Base-by-base conservation (phyloP, 2,888 invertebrate species). In the Cinara cedri region DNA sequence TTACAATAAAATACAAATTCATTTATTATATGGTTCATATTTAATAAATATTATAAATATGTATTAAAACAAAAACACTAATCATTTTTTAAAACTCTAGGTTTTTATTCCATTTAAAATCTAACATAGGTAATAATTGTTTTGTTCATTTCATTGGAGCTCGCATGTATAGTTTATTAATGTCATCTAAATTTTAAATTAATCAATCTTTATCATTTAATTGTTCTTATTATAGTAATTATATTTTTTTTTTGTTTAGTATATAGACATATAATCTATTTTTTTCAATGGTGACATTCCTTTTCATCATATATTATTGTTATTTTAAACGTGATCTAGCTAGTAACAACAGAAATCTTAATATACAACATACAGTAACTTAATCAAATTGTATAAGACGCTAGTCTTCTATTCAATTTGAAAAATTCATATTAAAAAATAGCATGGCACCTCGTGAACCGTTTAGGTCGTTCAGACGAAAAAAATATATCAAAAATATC, bases 401-500 rank as follows among this genome's bases (percentile, higher is more conserved):
- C 26, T 68, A 70, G 54, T 71, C 13, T n/a, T 44, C 54, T n/a
- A 24, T 75, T 65, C 1, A 2, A 54, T n/a, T 21, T 6, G 1
- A 54, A 55, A 44, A 54, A 44, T 62, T 3, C 3, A 63, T 42
- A 13, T 46, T 24, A 42, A 54, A 72, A 49, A 26, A 8, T 6
- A 57, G 3, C 21, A 75, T 75, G 74, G 54, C 54, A 42, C 74
- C 63, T 74, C 24, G 42, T 13, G 34, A 54, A 16, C 3, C n/a
- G n/a, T 65, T 42, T 11, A 75, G 65, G 24, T 44, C 24, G 8
- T 75, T 65, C 13, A 54, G 74, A 42, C n/a, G 21, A n/a, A 78
- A 68, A 68, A 78, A 78, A 42, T 60, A 70, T 60, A 51, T 78
- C 24, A 62, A n/a, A 78, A 70, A 26, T 24, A 10, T 70, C 19